phyloP scores from a whole-genome alignment of 2,888 invertebrate species.

The Mesopsocus fuscifrons region DNA sequence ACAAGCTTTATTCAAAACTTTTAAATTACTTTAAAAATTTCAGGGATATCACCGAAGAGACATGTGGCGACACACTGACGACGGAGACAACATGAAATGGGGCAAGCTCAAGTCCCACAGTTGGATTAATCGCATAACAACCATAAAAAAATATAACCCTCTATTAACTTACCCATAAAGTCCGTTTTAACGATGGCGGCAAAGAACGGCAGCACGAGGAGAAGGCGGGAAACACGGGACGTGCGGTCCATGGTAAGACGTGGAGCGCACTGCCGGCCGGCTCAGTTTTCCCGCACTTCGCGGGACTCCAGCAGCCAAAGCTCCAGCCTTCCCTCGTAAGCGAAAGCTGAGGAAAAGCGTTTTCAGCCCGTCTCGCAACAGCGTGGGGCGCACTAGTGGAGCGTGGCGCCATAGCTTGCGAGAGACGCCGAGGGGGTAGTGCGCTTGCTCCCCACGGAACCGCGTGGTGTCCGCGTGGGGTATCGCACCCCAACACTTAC shows the following conservation, averaged over 20 bases:
- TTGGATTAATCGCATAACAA: background rate
- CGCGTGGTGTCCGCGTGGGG: background rate
- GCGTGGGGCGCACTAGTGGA: background rate
- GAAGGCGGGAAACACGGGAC: slow-evolving; percentile 1
- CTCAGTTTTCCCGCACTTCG: background rate
- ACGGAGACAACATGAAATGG: too few species aligned
- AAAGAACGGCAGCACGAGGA: slow-evolving; percentile 4
- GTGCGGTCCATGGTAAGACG: background rate
- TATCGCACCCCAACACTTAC: background rate
- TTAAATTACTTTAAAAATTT: too few species aligned
- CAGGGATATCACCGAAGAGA: too few species aligned
- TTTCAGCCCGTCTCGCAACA: too few species aligned
- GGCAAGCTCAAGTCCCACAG: too few species aligned
- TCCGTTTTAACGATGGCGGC: slow-evolving; percentile 10
- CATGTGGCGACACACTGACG: too few species aligned
- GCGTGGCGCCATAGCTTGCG: background rate
- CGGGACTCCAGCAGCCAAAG: too few species aligned
- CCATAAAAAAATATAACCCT: background rate
- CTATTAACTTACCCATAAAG: slow-evolving; percentile 6
- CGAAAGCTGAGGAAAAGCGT: too few species aligned
- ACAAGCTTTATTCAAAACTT: too few species aligned
- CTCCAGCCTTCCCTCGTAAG: too few species aligned
- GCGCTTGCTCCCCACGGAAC: background rate
- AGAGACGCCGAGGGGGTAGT: background rate
- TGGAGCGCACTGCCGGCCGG: background rate